These are phyloP conservation scores for Agrypnia vestita DNA, from an alignment of 1,140 invertebrate genomes.

Conservation along the genomic window DNA sequence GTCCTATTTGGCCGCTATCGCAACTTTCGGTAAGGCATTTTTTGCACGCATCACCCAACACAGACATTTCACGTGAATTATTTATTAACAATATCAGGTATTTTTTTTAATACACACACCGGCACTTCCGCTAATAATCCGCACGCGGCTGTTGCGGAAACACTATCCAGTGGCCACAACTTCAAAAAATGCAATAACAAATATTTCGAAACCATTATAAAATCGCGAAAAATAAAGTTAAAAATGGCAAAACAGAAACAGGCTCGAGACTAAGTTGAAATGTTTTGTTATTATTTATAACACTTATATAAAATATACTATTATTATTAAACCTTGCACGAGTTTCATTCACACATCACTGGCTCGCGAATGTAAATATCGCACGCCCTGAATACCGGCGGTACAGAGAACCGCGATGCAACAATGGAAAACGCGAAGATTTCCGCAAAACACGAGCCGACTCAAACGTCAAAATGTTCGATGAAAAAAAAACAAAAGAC, in stretches of 20 bases:
- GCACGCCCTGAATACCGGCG: slow-evolving; percentile 17
- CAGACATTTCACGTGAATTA: slow-evolving; percentile 12
- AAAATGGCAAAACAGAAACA: too few species aligned
- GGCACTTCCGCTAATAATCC: slow-evolving; percentile 34
- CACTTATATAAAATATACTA: too few species aligned
- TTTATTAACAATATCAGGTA: neutral
- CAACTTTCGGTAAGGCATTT: neutral
- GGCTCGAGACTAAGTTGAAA: too few species aligned
- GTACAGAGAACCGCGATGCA: slow-evolving; percentile 11
- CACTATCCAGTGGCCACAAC: slow-evolving; percentile 2
- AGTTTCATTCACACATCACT: slow-evolving; percentile 26
- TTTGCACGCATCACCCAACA: slow-evolving; percentile 31
- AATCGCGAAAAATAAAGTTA: too few species aligned
- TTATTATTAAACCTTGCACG: slow-evolving; percentile 7
- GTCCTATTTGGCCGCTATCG: slow-evolving; percentile 30
- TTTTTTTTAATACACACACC: slow-evolving; percentile 20
- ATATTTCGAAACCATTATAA: neutral
- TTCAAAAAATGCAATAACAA: slow-evolving; percentile 10
- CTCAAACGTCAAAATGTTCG: slow-evolving; percentile 14
- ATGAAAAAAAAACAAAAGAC: neutral
- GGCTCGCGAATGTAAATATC: neutral
- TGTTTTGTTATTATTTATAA: too few species aligned
- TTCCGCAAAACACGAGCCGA: slow-evolving; percentile 19
- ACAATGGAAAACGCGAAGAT: slow-evolving; percentile 31
- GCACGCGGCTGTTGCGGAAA: slow-evolving; percentile 22